Evolutionary conservation across 2,888 invertebrate species (phyloP), one percentile per base, ranked within the genome.

Genomic region (Drosophila anomalipes): DNA sequence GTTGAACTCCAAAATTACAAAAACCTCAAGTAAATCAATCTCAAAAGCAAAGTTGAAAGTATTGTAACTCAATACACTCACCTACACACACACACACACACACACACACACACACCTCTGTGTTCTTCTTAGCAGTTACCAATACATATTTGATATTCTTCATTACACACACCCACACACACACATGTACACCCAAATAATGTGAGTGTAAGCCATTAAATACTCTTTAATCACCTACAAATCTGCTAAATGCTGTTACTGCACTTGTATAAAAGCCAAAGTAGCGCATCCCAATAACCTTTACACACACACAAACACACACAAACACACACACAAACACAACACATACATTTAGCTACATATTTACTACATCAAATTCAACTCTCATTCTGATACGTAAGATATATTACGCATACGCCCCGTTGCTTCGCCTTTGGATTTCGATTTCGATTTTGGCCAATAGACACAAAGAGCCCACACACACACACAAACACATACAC

Each of bases 21-120:
- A 41, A 66, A 74, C 54, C 65, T 70, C 63, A 69, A 79, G 51
- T 79, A 79, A 79, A 72, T 75, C 63, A 69, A 67, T 58, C 64
- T 51, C 72, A 73, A 68, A 71, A 75, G 61, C 76, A 74, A 86
- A 86, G 81, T 85, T 80, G 79, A 83, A 86, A 85, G 82, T 86
- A 85, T 72, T 77, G 58, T 67, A 74, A 41, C 52, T 59, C 67
- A 56, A 49, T 63, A 65, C 77, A 66, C 32, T 26, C 35, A 49
- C 39, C 19, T 7, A 39, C 41, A 30, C 14, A 33, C 59, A 39
- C 75, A 61, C 41, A 58, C 7, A 47, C 44, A n/a, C 41, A 44
- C 37, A 41, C 51, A 56, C 35, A n/a, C n/a, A n/a, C n/a, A 44
- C 32, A 37, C 61, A 63, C 5, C 41, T 62, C 39, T 47, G 57